Evolutionary conservation across 2,888 invertebrate species (phyloP), one percentile per base, ranked within the genome.

Genomic region (Drosophila nigritarsus): DNA sequence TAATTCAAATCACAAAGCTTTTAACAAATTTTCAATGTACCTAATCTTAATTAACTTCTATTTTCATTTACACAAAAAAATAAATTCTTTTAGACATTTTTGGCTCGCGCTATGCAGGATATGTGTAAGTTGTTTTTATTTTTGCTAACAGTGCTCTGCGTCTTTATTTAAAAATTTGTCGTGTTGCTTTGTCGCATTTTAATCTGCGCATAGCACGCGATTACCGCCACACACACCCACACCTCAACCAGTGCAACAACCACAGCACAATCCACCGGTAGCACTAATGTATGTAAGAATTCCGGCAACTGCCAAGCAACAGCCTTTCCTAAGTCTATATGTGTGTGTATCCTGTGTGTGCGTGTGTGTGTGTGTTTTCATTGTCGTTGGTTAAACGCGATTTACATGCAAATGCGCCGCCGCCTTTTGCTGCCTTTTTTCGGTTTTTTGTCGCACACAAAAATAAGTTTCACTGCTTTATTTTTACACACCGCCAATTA

Each of bases 161-260:
- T 65, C 61, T 82, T 83, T 80, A 71, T 86, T 86, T 81, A 75
- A 80, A 80, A 80, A 82, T 76, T 88, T 86, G 86, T 84, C 79
- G 89, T 87, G 89, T 89, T 82, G 82, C 87, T 82, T 87, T 87
- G 82, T 81, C 76, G 89, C 77, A 83, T 80, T 83, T 85, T 89
- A 89, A 87, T 86, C 81, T 86, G 80, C 74, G 64, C 78, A 69
- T 66, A 75, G 75, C 87, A 87, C 89, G 87, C 87, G 83, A 87
- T 86, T 83, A 75, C 80, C 65, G 71, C 55, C 30, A 18, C 62
- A 40, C 49, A 40, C 50, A 53, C 30, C 63, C 27, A 2, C 24
- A 45, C 6, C 36, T 3, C 27, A n/a, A 29, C 48, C 48, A 15
- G 50, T 48, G 29, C 51, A 24, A 29, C 24, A 30, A 20, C 53